Conservation (phyloP, 2,113 vertebrate species). For the Pelecanoides urinatrix region DNA sequence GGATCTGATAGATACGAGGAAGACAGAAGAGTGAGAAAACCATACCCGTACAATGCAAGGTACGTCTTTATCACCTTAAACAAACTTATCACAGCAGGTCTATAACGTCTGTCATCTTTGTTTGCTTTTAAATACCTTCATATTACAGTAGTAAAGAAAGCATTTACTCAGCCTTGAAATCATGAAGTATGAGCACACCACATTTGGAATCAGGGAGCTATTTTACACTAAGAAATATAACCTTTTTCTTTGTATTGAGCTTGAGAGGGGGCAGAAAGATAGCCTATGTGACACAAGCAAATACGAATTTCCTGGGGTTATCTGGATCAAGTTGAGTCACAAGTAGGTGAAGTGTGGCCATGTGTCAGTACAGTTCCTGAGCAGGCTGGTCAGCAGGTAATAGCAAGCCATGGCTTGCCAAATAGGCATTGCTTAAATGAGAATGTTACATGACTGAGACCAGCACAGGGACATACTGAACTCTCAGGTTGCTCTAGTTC, state of each 20-base stretch:
- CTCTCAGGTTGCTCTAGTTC: not conserved
- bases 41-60: not conserved
- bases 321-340: not conserved
- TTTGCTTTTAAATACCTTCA: not conserved
- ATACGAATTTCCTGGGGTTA: not conserved
- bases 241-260: not conserved
- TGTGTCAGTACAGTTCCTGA: not conserved
- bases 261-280: not conserved
- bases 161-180: not conserved
- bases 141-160: not conserved
- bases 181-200: not conserved
- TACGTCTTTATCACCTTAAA: not conserved
- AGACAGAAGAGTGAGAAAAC: slow-evolving; percentile 30
- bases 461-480: not conserved
- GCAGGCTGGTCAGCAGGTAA: not conserved
- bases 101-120: not conserved
- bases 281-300: not conserved
- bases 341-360: not conserved
- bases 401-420: not conserved
- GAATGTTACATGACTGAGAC: not conserved
- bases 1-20: not conserved
- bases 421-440: not conserved
- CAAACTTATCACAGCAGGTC: not conserved
- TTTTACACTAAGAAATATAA: not conserved
- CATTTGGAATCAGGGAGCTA: not conserved